These are phyloP conservation scores for Atrichornis clamosus DNA, from an alignment of 2,113 vertebrate genomes.

Conservation along the genomic window DNA sequence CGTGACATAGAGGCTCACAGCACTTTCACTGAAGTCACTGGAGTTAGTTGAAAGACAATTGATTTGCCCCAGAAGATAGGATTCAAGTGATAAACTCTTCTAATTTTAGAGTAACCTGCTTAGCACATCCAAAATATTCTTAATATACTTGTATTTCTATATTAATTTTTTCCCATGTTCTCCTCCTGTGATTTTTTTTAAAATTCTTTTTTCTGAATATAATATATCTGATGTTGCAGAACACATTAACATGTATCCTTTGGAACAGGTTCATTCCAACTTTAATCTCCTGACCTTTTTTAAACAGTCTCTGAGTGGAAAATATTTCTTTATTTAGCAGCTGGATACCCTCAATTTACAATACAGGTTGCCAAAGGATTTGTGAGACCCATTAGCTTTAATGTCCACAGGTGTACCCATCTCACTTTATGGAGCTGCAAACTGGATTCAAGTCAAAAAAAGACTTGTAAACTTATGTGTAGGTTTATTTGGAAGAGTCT, in stretches of 20 bases:
- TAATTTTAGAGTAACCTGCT: conserved; percentile 21
- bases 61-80: background rate
- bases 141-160: background rate
- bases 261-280: background rate
- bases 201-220: background rate
- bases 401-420: conserved; percentile 9
- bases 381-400: background rate
- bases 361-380: conserved; percentile 28
- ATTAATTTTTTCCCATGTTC: background rate
- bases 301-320: conserved; percentile 30
- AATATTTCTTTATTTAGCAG: conserved; percentile 24
- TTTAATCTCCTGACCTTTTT: conserved; percentile 6
- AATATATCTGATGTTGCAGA: background rate
- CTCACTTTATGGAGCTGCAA: background rate
- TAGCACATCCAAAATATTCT: background rate
- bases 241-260: background rate
- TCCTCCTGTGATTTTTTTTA: background rate
- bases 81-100: background rate
- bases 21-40: background rate
- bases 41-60: background rate
- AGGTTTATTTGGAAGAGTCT: conserved; percentile 22
- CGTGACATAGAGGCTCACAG: background rate
- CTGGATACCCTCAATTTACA: conserved; percentile 10
- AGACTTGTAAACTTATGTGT: background rate
- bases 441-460: background rate